Base-by-base conservation (phyloP, 2,113 vertebrate genomes). In the Stomatorhinus ivindoensis region DNA sequence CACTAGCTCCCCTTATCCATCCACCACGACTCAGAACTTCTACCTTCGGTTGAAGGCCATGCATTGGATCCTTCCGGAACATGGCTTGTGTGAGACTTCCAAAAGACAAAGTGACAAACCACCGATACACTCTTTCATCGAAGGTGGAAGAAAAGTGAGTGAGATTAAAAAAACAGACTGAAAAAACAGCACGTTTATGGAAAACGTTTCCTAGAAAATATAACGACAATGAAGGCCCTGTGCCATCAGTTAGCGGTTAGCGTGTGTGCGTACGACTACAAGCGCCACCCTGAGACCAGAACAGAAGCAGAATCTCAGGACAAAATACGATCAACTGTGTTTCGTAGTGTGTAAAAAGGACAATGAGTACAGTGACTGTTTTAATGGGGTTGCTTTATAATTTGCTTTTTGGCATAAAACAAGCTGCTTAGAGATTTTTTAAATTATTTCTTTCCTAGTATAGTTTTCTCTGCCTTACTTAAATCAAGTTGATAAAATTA, bases 401-500 rank as follows among this genome's bases (percentile, higher is more conserved):
- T 94, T 92, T 93, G 91, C 94, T 93, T 94, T 95, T 93, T 95
- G 93, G 94, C 93, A 94, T 92, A 93, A 92, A 93, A 94, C 95
- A 96, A 96, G 96, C 95, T 95, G 95, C 94, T 95, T 96, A 93
- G 51, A 3, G 61, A 94, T 95, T 90, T 42, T 53, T 88, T 87
- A 21, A 21, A 80, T 80, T 19, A 31, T 69, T 80, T 61, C 88
- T 92, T 95, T 96, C 95, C 94, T 96, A 96, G 96, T 92, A 94
- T 96, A 96, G 95, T 97, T 96, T 93, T 96, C 95, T 96, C 96
- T 97, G 97, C 96, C 96, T 97, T 97, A 97, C 96, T 96, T 96
- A 96, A 96, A 95, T 94, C 95, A 90, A 96, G 94, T 96, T 93
- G 94, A 96, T 96, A 92, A 95, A 96, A 96, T 95, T 94, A 96